These are phyloP conservation scores for Cynopterus sphinx DNA, from an alignment of 2,797 vertebrate genomes.

Conservation along the genomic window DNA sequence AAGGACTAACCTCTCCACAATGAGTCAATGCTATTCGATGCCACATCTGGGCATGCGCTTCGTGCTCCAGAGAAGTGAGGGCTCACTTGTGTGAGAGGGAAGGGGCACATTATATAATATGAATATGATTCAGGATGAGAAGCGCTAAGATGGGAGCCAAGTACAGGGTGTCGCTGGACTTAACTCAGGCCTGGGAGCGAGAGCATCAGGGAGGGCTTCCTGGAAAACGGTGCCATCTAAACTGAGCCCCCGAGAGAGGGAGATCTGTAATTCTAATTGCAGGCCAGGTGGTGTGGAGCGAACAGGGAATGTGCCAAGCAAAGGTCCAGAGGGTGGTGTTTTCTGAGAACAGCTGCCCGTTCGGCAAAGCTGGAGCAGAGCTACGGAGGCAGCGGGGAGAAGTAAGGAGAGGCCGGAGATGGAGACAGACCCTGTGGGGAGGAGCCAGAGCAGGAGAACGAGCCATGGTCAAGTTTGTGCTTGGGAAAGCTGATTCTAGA, in stretches of 20 bases:
- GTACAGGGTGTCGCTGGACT: not conserved
- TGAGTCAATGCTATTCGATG: not conserved
- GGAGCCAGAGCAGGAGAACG: not conserved
- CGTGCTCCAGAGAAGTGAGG: not conserved
- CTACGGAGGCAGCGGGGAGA: too few relatives aligned
- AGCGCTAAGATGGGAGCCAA: not conserved
- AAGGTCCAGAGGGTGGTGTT: not conserved
- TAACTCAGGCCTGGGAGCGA: not conserved
- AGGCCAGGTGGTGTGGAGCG: not conserved
- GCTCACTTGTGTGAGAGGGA: not conserved
- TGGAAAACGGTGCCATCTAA: not conserved
- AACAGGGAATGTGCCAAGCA: not conserved
- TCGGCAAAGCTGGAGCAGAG: not conserved
- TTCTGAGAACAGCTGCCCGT: not conserved
- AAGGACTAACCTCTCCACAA: not conserved
- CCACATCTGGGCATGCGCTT: accelerated
- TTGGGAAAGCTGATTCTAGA: not conserved
- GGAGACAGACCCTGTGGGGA: not conserved
- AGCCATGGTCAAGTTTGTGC: not conserved
- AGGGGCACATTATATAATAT: not conserved
- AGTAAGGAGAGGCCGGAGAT: too few relatives aligned
- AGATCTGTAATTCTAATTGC: not conserved
- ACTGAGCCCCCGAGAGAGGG: not conserved
- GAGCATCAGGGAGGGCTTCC: not conserved
- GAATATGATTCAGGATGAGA: not conserved